Evolutionary conservation across 2,797 vertebrate species (phyloP), one percentile per base, ranked within the genome.

Genomic region (Bradypodion pumilum): DNA sequence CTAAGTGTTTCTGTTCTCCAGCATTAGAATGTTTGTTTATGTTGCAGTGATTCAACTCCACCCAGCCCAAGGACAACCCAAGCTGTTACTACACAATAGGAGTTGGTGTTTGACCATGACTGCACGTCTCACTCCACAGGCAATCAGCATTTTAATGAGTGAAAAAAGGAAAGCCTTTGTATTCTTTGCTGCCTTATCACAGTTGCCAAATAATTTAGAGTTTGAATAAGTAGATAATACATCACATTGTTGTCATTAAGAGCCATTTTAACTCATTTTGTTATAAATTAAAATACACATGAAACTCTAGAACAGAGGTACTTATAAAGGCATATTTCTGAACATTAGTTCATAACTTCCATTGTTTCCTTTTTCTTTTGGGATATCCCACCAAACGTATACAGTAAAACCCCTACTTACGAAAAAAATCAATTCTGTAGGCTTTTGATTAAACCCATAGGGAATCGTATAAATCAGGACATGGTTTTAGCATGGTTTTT

Each of bases 131-230:
- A 94, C 95, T 96, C 96, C 95, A 96, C 95, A 95, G 95, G 96
- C 95, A 95, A 96, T 96, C 95, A 96, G 95, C 95, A 95, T 96
- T 96, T 95, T 96, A 96, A 97, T 97, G 96, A 95, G 96, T 91
- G 94, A 96, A 95, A 95, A 96, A 96, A 97, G 92, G 93, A 95
- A 96, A 96, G 95, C 95, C 96, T 96, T 95, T 95, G 95, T 96
- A 91, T 84, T 95, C 93, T 94, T 56, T 92, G 95, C 95, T 96
- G 95, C 94, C 95, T 95, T 96, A 96, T 96, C 95, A 95, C 95
- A 96, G 96, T 96, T 95, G 95, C 95, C 94, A 96, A 96, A 96
- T 96, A 96, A 96, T 96, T 96, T 96, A 94, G 94, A 91, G 95
- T 96, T 83, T 96, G 95, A 95, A 96, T 95, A 96, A 96, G 96